Percentiles rank a stretch among this genome's conserved stretches.
These are phyloP conservation scores for Drosophila quadrilineata DNA, from an alignment of 1,140 invertebrate species.

Conservation along the genomic window DNA sequence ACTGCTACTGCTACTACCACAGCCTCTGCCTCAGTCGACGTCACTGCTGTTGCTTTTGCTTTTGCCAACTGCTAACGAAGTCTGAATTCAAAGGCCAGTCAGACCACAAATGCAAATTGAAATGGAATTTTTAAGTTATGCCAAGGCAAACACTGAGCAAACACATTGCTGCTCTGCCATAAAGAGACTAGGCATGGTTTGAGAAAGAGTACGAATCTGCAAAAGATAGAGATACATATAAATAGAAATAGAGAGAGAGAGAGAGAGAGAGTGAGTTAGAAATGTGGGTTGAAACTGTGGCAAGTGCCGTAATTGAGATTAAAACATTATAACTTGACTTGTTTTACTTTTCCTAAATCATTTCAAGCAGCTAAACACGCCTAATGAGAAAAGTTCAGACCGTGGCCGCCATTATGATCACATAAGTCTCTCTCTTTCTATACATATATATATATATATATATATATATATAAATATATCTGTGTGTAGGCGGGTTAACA, in stretches of 20 bases:
- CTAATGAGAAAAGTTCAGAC: conserved; percentile 74
- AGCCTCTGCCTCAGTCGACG: not conserved
- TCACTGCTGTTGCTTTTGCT: conserved; percentile 2
- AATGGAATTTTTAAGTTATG: conserved; percentile 78
- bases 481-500: conserved; percentile 26
- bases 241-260: not conserved
- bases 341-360: conserved; percentile 78
- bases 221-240: no score
- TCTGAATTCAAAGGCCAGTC: conserved; percentile 61
- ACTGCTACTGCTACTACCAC: conserved; percentile 21
- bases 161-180: not conserved
- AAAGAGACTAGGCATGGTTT: no score
- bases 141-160: conserved; percentile 50
- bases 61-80: conserved; percentile 68
- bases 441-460: conserved; percentile 33
- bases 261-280: not conserved
- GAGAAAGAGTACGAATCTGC: no score
- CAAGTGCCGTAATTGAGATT: conserved; percentile 78
- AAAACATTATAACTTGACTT: conserved; percentile 80
- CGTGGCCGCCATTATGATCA: conserved; percentile 62
- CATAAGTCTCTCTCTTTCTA: no score
- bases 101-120: conserved; percentile 68
- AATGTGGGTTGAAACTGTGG: conserved; percentile 51
- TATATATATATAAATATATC: conserved; percentile 4
- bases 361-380: conserved; percentile 78